Base-by-base conservation (phyloP, 2,113 vertebrate genomes). In the Actenoides hombroni region DNA sequence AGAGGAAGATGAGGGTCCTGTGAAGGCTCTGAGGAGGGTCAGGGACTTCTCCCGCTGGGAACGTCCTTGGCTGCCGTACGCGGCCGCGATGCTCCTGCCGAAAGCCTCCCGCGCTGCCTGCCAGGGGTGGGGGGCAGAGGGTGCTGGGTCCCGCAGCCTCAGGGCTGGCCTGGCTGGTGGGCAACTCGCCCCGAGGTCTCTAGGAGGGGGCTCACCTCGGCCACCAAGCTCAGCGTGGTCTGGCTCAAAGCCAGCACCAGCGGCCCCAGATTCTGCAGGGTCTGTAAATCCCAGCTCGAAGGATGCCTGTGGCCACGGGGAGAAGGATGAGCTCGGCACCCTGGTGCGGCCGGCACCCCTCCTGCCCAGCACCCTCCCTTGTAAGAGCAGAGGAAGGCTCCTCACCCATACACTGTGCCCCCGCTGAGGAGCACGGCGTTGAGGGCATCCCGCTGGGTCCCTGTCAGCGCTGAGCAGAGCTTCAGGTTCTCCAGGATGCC, bases 41-140 rank as follows among this genome's bases (percentile, higher is more conserved):
- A 67, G 76, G 59, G 95, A 37, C 82, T 88, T 7, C 6, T 71
- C 71, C 70, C 59, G 19, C 92, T 90, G 83, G 95, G 90, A 57
- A 8, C 6, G 31, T 31, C 89, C 40, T 83, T 83, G 96, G 53
- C 48, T 91, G 40, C 84, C 7, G 31, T 23, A 94, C 0, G 54
- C 2, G 7, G 95, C 91, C 0, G 21, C 46, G 8, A 91, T 21
- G 20, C 92, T 97, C 39, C 80, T 60, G 83, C 92, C 44, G 29
- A 98, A 97, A 60, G 57, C 97, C 71, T 90, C 95, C 93, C 86
- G 83, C 1, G 26, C 68, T 13, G 91, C 97, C 98, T 98, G 97
- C 10, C 4, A 0, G 17, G 13, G 23, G 17, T 11, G 23, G 19
- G 31, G 64, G 11, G 3, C 37, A 69, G 59, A 61, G 51, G 33